Percentiles rank a stretch among this genome's conserved stretches.
Evolutionary conservation across 1,140 invertebrate species (phyloP).

Genomic region (Colletes latitarsis): DNA sequence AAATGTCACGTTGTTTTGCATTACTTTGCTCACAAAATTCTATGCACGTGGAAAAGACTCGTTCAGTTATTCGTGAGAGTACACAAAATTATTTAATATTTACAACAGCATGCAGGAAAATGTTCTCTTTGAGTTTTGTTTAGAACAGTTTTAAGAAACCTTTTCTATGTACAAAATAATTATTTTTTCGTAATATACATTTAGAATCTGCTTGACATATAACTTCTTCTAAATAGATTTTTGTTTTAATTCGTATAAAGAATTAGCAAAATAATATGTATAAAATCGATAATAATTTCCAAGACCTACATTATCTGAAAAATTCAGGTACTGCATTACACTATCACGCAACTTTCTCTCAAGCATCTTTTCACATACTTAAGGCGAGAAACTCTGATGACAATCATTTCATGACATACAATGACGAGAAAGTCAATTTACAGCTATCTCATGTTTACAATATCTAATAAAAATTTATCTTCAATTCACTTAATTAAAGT

Average conservation of each 20-base stretch:
- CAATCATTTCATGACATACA: not conserved
- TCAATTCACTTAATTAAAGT: not conserved
- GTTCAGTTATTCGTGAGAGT: not conserved
- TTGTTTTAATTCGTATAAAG: not conserved
- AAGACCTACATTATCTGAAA: not conserved
- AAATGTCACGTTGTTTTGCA: slow-evolving; percentile 19
- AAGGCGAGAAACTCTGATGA: slow-evolving; percentile 1
- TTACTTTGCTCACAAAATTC: not conserved
- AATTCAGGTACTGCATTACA: not conserved
- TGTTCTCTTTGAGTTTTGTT: no score
- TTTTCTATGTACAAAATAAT: no score
- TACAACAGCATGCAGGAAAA: no score
- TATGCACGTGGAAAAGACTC: not conserved
- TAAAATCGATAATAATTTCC: not conserved
- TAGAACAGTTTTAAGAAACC: no score
- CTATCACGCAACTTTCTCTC: slow-evolving; percentile 20
- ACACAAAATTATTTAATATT: not conserved
- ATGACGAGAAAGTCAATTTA: not conserved
- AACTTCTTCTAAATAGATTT: not conserved
- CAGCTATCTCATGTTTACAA: not conserved
- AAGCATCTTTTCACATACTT: not conserved
- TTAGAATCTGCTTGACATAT: no score
- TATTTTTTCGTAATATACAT: no score
- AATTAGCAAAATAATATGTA: not conserved
- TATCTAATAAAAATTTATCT: not conserved